Conservation (phyloP, 2,797 vertebrate species). For the Acanthurus tractus region DNA sequence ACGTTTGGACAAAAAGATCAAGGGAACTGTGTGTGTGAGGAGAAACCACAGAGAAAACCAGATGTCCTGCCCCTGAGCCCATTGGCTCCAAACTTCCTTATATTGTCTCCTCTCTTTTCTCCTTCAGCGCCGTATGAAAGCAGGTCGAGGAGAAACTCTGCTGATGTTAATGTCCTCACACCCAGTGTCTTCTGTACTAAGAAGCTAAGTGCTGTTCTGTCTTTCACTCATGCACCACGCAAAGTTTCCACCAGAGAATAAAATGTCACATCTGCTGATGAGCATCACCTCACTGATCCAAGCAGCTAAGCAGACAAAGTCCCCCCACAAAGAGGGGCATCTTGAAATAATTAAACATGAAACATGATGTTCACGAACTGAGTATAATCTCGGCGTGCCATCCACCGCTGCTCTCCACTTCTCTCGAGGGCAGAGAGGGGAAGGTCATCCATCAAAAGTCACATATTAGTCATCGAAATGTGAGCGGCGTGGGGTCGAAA, state of each 20-base stretch:
- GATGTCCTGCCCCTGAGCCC: slow-evolving; percentile 38
- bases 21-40: slow-evolving; percentile 22
- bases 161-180: too few relatives aligned
- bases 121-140: slow-evolving; percentile 32
- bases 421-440: slow-evolving; percentile 58
- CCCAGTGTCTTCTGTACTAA: slow-evolving; percentile 25
- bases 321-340: slow-evolving; percentile 10
- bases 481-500: slow-evolving; percentile 50
- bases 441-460: slow-evolving; percentile 78
- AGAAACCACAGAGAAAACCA: slow-evolving; percentile 42
- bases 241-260: slow-evolving; percentile 44
- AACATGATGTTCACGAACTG: slow-evolving; percentile 53
- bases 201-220: slow-evolving; percentile 36
- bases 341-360: slow-evolving; percentile 40
- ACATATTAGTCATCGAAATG: slow-evolving; percentile 73
- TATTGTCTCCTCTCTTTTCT: slow-evolving; percentile 16
- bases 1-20: slow-evolving; percentile 27
- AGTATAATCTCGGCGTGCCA: slow-evolving; percentile 61
- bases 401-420: slow-evolving; percentile 21
- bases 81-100: slow-evolving; percentile 12
- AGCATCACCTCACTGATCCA: slow-evolving; percentile 67
- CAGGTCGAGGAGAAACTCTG: slow-evolving; percentile 26
- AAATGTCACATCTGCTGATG: slow-evolving; percentile 73
- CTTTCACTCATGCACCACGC: slow-evolving; percentile 2
- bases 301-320: slow-evolving; percentile 52